Evolutionary conservation across 2,888 invertebrate species (phyloP), one percentile per base, ranked within the genome.

Genomic region (Lochmaea crataegi): DNA sequence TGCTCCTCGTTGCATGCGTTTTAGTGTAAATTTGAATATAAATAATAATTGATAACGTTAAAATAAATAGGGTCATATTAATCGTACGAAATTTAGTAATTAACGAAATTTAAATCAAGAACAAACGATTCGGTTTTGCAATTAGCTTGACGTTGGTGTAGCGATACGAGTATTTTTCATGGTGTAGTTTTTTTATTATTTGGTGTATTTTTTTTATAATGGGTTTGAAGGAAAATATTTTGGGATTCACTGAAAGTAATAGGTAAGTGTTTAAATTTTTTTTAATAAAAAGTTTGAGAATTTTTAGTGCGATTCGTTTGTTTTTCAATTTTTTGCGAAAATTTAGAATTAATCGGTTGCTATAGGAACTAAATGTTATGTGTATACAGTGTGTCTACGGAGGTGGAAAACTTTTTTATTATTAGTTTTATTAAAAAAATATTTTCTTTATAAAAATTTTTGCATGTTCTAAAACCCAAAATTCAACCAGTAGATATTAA

Each of bases 161-260:
- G n/a, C 16, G 18, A 63, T 41, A 63, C 12, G 2, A 2, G 2
- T 7, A 38, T 32, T n/a, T 60, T 60, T 42, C 51, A 65, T 12
- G 32, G 53, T 53, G 65, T 16, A 16, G 2, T 51, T 51, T n/a
- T 51, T 41, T 7, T 1, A 3, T n/a, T 18, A 6, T 16, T 58
- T 58, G 14, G 18, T 7, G n/a, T 16, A 45, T 68, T 61, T 45
- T 51, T 61, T n/a, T 41, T 32, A 7, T n/a, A 2, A 67, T 67
- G 58, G 67, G 58, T 56, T 58, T 67, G 18, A 67, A 67, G 26
- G 48, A 60, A 4, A 67, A 67, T n/a, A 42, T 45, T 58, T 48
- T 60, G 16, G 32, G 3, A 26, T 22, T 45, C 22, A 51, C 9
- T 58, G 58, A 32, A 2, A 58, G 58, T 32, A 67, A 67, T 48